phyloP scores from a whole-genome alignment of 2,888 invertebrate genomes.

The Drosophila anomelani region DNA sequence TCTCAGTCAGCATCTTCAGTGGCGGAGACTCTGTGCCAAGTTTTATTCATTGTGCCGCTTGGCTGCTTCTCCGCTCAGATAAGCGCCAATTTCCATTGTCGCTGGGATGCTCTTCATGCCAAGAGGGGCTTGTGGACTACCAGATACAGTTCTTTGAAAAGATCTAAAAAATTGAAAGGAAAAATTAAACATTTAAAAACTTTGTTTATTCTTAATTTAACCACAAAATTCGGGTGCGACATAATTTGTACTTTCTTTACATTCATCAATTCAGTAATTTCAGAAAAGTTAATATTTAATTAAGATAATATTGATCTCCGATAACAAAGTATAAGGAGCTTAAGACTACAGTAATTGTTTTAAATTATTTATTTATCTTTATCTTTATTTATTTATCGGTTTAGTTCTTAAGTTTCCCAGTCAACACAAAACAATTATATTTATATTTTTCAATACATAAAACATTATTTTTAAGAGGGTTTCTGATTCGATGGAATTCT shows the following conservation, averaged over 20 bases:
- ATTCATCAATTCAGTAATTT: too few species aligned
- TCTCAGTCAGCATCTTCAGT: conserved; percentile 20
- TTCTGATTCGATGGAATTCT: background rate
- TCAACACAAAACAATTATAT: too few species aligned
- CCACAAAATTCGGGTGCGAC: background rate
- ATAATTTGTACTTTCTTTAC: background rate
- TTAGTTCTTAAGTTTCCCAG: too few species aligned
- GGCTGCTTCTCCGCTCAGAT: conserved; percentile 32
- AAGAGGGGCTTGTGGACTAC: background rate
- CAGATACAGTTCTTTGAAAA: background rate
- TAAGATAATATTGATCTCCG: too few species aligned
- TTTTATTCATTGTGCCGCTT: conserved; percentile 40
- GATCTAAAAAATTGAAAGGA: background rate
- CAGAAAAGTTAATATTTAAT: too few species aligned
- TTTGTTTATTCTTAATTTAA: background rate
- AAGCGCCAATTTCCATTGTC: conserved; percentile 44
- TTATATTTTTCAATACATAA: too few species aligned
- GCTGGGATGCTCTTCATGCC: conserved; percentile 9
- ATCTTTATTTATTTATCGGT: too few species aligned
- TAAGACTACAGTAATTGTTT: too few species aligned
- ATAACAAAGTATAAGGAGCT: too few species aligned
- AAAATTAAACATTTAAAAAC: background rate
- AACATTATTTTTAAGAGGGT: conserved; percentile 3
- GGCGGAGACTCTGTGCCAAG: conserved; percentile 42
- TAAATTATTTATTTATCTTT: too few species aligned